Evolutionary conservation across 2,888 invertebrate genomes (phyloP).

Genomic region (Lasioglossum zephyrum): DNA sequence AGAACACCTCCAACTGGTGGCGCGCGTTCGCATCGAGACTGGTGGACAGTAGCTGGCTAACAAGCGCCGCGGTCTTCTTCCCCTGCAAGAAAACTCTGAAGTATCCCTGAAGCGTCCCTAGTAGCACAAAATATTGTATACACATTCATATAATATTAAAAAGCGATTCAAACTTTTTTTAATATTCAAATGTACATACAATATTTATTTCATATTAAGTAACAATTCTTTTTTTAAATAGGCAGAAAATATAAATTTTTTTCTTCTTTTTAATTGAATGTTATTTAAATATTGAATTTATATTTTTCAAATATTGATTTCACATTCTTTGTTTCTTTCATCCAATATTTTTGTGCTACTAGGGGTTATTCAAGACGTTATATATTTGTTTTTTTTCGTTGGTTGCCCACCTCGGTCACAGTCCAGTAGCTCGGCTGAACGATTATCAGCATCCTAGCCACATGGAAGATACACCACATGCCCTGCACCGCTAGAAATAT

Average conservation of each 20-base stretch:
- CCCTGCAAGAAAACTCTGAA: constrained; percentile 69
- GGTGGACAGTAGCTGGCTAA: constrained; percentile 84
- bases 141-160: too few species aligned
- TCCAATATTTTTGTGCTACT: too few species aligned
- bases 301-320: too few species aligned
- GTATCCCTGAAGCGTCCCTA: background rate
- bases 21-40: constrained; percentile 81
- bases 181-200: too few species aligned
- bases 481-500: constrained; percentile 86
- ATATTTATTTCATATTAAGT: too few species aligned
- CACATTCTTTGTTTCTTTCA: too few species aligned
- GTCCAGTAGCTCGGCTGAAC: constrained; percentile 87
- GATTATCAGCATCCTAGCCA: constrained; percentile 86
- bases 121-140: too few species aligned
- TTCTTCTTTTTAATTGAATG: too few species aligned
- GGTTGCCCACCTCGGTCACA: constrained; percentile 81
- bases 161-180: too few species aligned
- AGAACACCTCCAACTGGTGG: constrained; percentile 86
- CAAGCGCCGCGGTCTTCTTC: constrained; percentile 84
- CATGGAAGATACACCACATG: constrained; percentile 86
- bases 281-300: too few species aligned
- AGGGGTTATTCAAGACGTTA: background rate
- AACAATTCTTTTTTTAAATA: too few species aligned
- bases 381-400: background rate
- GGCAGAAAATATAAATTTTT: too few species aligned